Conservation (phyloP, 1,140 invertebrate genomes). For the Bombus consobrinus region DNA sequence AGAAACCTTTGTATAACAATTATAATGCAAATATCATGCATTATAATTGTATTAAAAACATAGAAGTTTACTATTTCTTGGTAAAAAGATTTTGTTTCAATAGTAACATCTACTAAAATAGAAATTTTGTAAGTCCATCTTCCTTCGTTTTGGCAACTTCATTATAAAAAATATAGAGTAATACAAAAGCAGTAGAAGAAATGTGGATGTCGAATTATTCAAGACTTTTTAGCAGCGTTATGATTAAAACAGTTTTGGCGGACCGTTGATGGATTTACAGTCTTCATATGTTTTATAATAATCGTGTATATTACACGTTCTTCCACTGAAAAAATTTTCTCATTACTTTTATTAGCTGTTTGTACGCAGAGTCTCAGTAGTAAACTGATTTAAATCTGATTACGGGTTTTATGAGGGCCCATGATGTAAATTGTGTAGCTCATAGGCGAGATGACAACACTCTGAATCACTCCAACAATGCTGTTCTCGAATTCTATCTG, state of each 20-base stretch:
- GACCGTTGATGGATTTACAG: not conserved
- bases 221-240: not conserved
- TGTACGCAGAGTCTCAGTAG: not conserved
- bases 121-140: not conserved
- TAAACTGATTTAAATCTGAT: not conserved
- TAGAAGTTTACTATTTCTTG: not conserved
- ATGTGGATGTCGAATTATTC: no score
- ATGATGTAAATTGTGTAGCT: slow-evolving; percentile 74
- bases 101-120: not conserved
- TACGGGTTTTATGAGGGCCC: slow-evolving; percentile 12
- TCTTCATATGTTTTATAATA: not conserved
- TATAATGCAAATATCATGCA: not conserved
- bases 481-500: slow-evolving; percentile 69
- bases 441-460: slow-evolving; percentile 79
- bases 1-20: not conserved
- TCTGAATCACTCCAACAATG: slow-evolving; percentile 80
- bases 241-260: not conserved
- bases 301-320: not conserved
- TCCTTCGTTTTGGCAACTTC: not conserved
- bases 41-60: no score
- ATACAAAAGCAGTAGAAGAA: not conserved
- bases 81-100: not conserved
- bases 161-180: not conserved
- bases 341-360: not conserved
- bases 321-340: not conserved